phyloP scores from a whole-genome alignment of 2,797 vertebrate species.

The Limosa lapponica region DNA sequence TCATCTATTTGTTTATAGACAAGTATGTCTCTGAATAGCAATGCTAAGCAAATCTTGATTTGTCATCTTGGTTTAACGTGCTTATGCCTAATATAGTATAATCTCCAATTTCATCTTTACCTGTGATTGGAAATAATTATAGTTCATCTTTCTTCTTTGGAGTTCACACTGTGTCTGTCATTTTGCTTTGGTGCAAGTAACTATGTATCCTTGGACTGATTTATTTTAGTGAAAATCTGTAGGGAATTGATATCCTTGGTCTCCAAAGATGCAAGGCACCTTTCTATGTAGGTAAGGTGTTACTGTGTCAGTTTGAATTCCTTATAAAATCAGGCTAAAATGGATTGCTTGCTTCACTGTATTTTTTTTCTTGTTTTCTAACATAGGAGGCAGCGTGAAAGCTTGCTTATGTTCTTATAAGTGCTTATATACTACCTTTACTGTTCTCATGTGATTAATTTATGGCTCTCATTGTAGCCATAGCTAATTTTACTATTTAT shows the following conservation, averaged over 20 bases:
- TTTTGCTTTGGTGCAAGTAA: not conserved
- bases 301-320: not conserved
- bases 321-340: not conserved
- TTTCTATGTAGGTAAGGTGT: not conserved
- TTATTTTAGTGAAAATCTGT: not conserved
- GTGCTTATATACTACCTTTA: not conserved
- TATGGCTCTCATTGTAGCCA: not conserved
- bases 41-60: not conserved
- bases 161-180: not conserved
- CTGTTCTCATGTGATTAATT: not conserved
- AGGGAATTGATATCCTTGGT: not conserved
- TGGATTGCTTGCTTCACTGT: not conserved
- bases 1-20: not conserved
- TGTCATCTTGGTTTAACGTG: not conserved
- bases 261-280: not conserved
- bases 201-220: not conserved
- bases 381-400: not conserved
- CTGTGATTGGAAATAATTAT: not conserved
- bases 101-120: not conserved
- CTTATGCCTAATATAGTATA: not conserved
- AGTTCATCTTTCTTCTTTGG: not conserved
- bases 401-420: not conserved
- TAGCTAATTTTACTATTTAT: not conserved
- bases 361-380: not conserved
- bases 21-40: not conserved